A percentile compares a stretch with the other conserved stretches of the same genome.
Conservation (phyloP, 2,113 vertebrate species). For the Grantiella picta region DNA sequence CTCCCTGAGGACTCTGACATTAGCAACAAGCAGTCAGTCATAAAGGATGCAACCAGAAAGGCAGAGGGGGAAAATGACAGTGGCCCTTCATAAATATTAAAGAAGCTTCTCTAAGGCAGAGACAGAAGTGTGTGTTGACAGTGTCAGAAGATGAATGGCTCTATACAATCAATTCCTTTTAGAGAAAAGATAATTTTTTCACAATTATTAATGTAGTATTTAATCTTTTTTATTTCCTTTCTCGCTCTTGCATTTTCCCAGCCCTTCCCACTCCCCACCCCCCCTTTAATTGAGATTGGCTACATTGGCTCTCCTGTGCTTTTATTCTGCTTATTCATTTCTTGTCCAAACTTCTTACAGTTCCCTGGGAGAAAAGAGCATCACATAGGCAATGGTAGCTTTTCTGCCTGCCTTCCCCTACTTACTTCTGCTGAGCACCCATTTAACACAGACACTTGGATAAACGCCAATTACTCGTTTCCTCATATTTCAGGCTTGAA, state of each 20-base stretch:
- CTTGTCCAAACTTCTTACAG: not conserved
- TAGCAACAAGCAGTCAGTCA: slow-evolving; percentile 35
- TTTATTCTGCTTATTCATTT: not conserved
- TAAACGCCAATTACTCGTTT: not conserved
- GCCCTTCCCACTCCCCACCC: too few species aligned
- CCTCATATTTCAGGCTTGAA: not conserved
- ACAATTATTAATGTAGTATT: not conserved
- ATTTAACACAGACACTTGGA: not conserved
- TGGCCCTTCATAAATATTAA: slow-evolving; percentile 12
- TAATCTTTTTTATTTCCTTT: not conserved
- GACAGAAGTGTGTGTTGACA: not conserved
- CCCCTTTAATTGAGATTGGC: not conserved
- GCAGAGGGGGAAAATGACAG: not conserved
- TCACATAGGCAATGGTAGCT: not conserved
- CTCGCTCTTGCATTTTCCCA: not conserved
- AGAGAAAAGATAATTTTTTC: not conserved
- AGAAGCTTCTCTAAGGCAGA: not conserved
- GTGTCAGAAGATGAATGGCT: not conserved
- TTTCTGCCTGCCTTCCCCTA: not conserved
- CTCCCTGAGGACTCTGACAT: not conserved
- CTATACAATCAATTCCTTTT: not conserved
- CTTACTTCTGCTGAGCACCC: not conserved
- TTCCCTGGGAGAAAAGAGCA: not conserved
- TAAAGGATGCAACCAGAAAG: not conserved
- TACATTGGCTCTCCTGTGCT: not conserved